Base-by-base conservation (phyloP, 2,888 invertebrate species). In the Lamellibrachia satsuma region DNA sequence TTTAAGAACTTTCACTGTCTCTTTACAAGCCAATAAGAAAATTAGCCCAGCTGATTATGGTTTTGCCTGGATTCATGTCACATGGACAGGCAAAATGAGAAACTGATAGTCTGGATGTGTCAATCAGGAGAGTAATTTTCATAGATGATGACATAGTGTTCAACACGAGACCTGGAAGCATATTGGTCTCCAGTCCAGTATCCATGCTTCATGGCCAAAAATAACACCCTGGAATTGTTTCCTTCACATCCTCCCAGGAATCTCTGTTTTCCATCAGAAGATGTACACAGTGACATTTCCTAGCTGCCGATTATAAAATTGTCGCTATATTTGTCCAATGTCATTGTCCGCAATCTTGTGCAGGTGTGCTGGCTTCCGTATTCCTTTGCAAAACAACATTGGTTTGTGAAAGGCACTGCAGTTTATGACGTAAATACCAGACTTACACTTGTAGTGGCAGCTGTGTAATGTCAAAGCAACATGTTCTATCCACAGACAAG, bases 271-370 rank as follows among this genome's bases (percentile, higher is more conserved):
- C 75, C n/a, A 15, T 75, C 75, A 22, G 22, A 75, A 75, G 75
- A 75, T 75, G 22, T 75, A 75, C n/a, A n/a, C 75, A 75, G 75
- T 75, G 75, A 75, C 75, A 75, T 15, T 75, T 75, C 75, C 75
- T 75, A 22, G 75, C 75, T n/a, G 3, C 75, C 1, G 75, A n/a
- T 75, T 75, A 75, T 75, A 22, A 75, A 22, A 15, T n/a, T 75
- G 75, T 75, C 22, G 22, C n/a, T 75, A n/a, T 75, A 75, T 75
- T 75, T 22, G 75, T 75, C 75, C 75, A 3, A 22, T 15, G 75
- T 75, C 75, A 75, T 75, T 75, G 75, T 75, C n/a, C 75, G 75
- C n/a, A 22, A 39, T n/a, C 75, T 3, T n/a, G 75, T 75, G 75
- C 75, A 75, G 75, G 75, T 75, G 75, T 15, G n/a, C 22, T 15